phyloP scores from a whole-genome alignment of 2,113 vertebrate species.

The Hassar affinis region DNA sequence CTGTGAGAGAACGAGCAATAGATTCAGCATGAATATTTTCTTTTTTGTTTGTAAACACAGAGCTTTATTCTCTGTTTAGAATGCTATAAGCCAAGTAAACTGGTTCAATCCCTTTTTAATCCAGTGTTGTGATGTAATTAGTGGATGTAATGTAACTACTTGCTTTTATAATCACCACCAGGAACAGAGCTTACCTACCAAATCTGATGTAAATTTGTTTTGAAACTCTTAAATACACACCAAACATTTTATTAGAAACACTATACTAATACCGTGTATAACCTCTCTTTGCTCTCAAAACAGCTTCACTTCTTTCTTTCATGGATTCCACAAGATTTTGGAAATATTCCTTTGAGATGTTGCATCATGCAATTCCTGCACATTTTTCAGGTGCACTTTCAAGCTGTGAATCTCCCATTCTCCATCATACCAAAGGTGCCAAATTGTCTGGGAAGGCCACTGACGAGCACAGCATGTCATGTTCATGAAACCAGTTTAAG shows the following conservation, averaged over 20 bases:
- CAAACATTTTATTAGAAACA: not conserved
- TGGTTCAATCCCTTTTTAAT: conserved; percentile 23
- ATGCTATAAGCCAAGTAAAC: conserved; percentile 17
- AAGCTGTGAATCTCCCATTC: no score
- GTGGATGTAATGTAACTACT: conserved; percentile 6
- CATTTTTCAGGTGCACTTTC: no score
- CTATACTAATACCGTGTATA: no score
- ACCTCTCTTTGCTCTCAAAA: no score
- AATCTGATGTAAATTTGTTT: not conserved
- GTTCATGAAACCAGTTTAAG: no score
- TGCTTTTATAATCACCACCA: conserved; percentile 6
- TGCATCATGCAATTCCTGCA: no score
- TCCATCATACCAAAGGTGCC: no score
- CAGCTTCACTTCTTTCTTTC: no score
- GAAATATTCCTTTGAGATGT: no score
- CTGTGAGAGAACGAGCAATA: not conserved
- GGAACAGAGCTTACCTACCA: conserved; percentile 11
- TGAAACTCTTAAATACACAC: not conserved
- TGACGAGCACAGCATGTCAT: no score
- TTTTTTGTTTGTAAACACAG: not conserved
- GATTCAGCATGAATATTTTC: not conserved
- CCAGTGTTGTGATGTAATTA: conserved; percentile 20
- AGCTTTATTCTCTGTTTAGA: not conserved
- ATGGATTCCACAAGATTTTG: no score
- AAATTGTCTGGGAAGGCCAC: no score